Evolutionary conservation across 2,113 vertebrate genomes (phyloP), one percentile per base, ranked within the genome.

Genomic region (Erythrocercus mccallii): DNA sequence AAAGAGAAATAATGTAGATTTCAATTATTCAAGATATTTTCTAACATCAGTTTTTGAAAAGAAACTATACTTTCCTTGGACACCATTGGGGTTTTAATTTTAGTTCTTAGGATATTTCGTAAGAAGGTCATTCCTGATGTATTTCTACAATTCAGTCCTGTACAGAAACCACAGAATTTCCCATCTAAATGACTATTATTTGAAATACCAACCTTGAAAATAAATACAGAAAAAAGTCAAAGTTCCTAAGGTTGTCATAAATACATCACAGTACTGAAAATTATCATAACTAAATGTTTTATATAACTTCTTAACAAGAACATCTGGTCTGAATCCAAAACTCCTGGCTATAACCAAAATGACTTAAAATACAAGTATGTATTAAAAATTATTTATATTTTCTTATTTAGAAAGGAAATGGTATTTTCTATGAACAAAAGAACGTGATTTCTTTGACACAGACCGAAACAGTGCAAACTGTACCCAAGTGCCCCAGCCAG

Each of bases 151-250:
- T 85, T 87, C 86, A 4, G 9, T 90, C 33, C 50, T 86, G 38
- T 83, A 54, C 10, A 77, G 72, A 35, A 71, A n/a, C 21, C 47
- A n/a, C 17, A 89, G 71, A 95, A 72, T 69, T 94, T 72, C 14
- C 54, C 72, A 81, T 72, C 45, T 77, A 85, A 95, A 94, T 68
- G 9, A 91, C 76, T 88, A 53, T 40, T 88, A 44, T 89, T 79
- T 96, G 80, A 94, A 95, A 91, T 62, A 88, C 45, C 92, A 96
- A 94, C 80, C 80, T 80, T 86, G 72, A 81, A 96, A 91, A 87
- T 20, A 81, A 94, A 57, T 5, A 47, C 3, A 71, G 24, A 78
- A 79, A 60, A 88, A 84, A 37, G 2, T 9, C 20, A 31, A 87
- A 58, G 21, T 53, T 81, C 77, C 47, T 27, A 86, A 85, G 47